Conservation (phyloP, 2,797 vertebrate genomes). For the Amblyraja radiata region DNA sequence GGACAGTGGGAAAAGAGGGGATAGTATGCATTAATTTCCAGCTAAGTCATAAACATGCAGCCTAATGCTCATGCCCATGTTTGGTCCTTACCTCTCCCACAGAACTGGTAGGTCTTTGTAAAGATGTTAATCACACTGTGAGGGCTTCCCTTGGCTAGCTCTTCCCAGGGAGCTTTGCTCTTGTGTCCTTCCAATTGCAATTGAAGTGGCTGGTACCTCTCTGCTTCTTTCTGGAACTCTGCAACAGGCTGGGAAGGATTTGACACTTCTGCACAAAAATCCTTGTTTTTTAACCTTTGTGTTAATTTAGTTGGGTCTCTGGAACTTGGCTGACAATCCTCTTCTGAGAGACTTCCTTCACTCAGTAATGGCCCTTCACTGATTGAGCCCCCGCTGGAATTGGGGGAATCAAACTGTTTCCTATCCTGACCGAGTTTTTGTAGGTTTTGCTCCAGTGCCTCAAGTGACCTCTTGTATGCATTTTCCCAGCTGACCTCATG, state of each 20-base stretch:
- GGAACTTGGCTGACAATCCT: constrained; percentile 47
- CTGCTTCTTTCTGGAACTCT: constrained; percentile 81
- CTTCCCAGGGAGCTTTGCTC: constrained; percentile 72
- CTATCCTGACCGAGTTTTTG: constrained; percentile 6
- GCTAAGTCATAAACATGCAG: background rate
- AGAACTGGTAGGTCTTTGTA: constrained; percentile 71
- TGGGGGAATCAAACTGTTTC: constrained; percentile 39
- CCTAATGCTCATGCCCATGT: constrained; percentile 56
- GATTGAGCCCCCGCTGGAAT: constrained; percentile 77
- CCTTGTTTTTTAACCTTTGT: constrained; percentile 56
- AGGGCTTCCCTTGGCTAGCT: constrained; percentile 84
- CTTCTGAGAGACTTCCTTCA: constrained; percentile 76
- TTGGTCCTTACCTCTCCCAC: constrained; percentile 69
- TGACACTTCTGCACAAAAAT: constrained; percentile 59
- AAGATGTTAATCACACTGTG: constrained; percentile 94
- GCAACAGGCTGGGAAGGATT: constrained; percentile 62
- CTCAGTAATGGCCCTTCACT: constrained; percentile 83
- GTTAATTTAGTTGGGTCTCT: constrained; percentile 46
- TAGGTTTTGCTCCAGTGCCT: constrained; percentile 44
- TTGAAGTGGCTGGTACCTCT: constrained; percentile 59
- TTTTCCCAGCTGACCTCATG: constrained; percentile 50
- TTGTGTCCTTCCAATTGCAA: constrained; percentile 50
- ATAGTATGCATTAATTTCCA: background rate
- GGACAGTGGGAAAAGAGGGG: background rate
- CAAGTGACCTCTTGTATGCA: constrained; percentile 49